phyloP scores from a whole-genome alignment of 2,888 invertebrate species.

The Hypomecis atomaria region DNA sequence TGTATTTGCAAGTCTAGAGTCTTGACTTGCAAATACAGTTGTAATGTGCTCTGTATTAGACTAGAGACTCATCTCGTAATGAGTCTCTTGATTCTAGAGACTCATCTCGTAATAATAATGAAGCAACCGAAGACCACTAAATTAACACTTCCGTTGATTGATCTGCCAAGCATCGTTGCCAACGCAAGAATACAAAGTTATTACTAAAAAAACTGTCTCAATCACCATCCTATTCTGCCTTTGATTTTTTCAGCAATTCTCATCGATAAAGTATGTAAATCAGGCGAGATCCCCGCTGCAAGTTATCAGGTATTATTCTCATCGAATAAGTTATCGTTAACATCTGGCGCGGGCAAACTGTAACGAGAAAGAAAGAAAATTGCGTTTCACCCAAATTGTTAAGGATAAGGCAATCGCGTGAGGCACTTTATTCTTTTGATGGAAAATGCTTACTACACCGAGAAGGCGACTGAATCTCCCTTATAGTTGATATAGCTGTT shows the following conservation, averaged over 20 bases:
- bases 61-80: no score
- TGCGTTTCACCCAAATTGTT: constrained; percentile 33
- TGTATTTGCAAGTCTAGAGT: no score
- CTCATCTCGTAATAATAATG: no score
- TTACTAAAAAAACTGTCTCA: no score
- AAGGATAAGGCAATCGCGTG: constrained; percentile 28
- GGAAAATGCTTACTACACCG: constrained; percentile 23
- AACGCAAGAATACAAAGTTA: no score
- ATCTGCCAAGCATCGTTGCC: no score
- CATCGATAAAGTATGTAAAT: constrained; percentile 1
- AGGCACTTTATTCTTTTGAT: constrained; percentile 26
- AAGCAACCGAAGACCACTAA: no score
- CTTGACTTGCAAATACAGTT: no score
- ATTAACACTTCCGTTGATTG: no score
- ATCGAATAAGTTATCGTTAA: constrained; percentile 30
- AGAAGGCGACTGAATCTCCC: constrained; percentile 11
- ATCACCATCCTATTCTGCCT: no score
- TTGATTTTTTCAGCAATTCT: neutral
- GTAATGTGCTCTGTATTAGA: no score
- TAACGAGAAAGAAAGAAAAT: constrained; percentile 38
- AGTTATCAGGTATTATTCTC: constrained; percentile 3
- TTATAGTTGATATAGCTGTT: constrained; percentile 30
- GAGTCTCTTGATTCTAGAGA: no score
- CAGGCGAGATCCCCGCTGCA: neutral
- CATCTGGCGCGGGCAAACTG: constrained; percentile 37